Evolutionary conservation across 2,797 vertebrate genomes (phyloP), one percentile per base, ranked within the genome.

Genomic region (Sibirionetta formosa): DNA sequence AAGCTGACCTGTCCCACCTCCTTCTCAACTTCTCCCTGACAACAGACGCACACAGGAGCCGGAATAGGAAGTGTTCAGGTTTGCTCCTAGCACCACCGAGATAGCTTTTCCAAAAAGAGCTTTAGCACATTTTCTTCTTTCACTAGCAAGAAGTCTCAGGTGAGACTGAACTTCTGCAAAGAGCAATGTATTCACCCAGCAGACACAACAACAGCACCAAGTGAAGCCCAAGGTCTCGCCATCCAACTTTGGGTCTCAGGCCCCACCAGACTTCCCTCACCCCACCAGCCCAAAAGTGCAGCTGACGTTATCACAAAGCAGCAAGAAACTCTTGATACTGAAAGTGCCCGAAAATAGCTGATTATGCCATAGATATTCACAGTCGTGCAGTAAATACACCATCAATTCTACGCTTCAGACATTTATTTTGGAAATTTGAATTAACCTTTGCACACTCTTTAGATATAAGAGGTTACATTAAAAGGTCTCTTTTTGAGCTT

Each of bases 171-270:
- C 23, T 66, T 63, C 17, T 0, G 20, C 26, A n/a, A 18, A 60
- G 31, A 0, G 0, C 0, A 5, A 44, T 3, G 23, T 10, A 40
- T 54, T 68, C 8, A 23, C 19, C 19, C 42, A 10, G 14, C 58
- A 65, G 40, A 76, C 48, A 24, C 36, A 58, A 38, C 0, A 2
- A 12, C 0, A 0, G 17, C 42, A 36, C 26, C 6, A 0, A 2
- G 31, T 31, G 48, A 83, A 87, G 57, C 1, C 5, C 35, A 7
- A 16, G 16, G 26, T 44, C 58, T 36, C 42, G 27, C 22, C 54
- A 81, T 18, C 29, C 18, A 40, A 27, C 9, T 64, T 69, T 14
- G 10, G 72, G 24, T 31, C 26, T 61, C 11, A 9, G 35, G 48
- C 20, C 83, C 36, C 35, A 66, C 44, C 9, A 48, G 33, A 57